Conservation (phyloP, 2,113 vertebrate genomes). For the Macquaria australasica region DNA sequence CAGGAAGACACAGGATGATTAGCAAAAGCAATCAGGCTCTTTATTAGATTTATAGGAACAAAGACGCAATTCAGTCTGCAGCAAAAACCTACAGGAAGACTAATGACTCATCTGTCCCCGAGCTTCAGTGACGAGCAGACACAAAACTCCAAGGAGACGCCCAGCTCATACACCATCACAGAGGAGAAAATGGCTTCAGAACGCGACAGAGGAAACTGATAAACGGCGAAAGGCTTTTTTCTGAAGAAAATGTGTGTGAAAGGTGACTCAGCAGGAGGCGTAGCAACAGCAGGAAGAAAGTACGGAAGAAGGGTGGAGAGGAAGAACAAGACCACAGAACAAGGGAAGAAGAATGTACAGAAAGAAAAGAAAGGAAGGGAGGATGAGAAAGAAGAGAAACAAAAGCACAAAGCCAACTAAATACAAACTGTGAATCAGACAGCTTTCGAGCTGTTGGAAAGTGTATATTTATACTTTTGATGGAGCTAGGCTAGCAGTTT, state of each 20-base stretch:
- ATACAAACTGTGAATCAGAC: too few species aligned
- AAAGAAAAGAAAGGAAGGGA: neutral
- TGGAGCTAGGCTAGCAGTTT: too few species aligned
- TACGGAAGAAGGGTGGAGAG: neutral
- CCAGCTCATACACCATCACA: conserved; percentile 29
- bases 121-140: conserved; percentile 38
- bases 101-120: conserved; percentile 63
- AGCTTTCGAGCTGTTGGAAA: too few species aligned
- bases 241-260: conserved; percentile 26
- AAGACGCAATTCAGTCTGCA: conserved; percentile 72
- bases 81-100: conserved; percentile 68
- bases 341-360: too few species aligned
- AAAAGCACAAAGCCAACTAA: too few species aligned
- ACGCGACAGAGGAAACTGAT: neutral
- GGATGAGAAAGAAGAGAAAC: too few species aligned
- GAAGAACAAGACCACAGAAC: neutral
- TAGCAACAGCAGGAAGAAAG: conserved; percentile 1
- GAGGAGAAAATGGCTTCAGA: conserved; percentile 40
- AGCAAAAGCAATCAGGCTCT: conserved; percentile 81
- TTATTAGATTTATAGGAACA: conserved; percentile 84
- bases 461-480: too few species aligned
- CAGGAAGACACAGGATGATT: conserved; percentile 79
- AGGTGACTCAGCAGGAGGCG: conserved; percentile 35
- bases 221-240: conserved; percentile 9
- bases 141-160: conserved; percentile 40